Evolutionary conservation across 2,888 invertebrate species (phyloP).

Genomic region (Rhagium mordax): DNA sequence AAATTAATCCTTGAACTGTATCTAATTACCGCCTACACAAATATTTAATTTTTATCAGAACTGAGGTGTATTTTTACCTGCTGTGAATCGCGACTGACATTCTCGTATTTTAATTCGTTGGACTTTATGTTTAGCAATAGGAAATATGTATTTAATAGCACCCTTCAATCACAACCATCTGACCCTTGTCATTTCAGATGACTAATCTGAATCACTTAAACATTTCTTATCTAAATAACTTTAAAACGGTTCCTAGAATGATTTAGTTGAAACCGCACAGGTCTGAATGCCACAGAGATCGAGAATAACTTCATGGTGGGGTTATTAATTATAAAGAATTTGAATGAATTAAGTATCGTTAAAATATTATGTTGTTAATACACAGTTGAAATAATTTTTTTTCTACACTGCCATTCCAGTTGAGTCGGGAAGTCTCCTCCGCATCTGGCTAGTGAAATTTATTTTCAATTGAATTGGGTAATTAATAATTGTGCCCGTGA

Average conservation of each 20-base stretch:
- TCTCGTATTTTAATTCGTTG: not conserved
- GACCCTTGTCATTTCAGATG: conserved; percentile 19
- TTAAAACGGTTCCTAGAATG: conserved; percentile 11
- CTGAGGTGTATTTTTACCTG: not conserved
- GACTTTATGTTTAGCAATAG: not conserved
- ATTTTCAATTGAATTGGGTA: too few relatives aligned
- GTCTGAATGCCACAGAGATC: conserved; percentile 2
- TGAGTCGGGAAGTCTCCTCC: too few relatives aligned
- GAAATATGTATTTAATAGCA: conserved; percentile 10
- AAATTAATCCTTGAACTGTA: not conserved
- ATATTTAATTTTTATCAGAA: not conserved
- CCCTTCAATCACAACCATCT: not conserved
- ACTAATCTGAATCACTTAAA: conserved; percentile 37
- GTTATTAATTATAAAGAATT: conserved; percentile 10
- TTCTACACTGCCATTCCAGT: too few relatives aligned
- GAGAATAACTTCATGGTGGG: conserved; percentile 1
- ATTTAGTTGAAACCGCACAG: not conserved
- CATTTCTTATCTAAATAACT: conserved; percentile 28
- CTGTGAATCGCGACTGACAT: not conserved
- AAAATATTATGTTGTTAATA: too few relatives aligned
- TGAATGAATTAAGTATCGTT: too few relatives aligned
- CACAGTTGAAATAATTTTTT: too few relatives aligned
- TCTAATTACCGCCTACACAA: not conserved
- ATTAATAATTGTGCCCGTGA: too few relatives aligned
- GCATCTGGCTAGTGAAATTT: too few relatives aligned